phyloP scores from a whole-genome alignment of 2,113 vertebrate genomes.

The Puma concolor region DNA sequence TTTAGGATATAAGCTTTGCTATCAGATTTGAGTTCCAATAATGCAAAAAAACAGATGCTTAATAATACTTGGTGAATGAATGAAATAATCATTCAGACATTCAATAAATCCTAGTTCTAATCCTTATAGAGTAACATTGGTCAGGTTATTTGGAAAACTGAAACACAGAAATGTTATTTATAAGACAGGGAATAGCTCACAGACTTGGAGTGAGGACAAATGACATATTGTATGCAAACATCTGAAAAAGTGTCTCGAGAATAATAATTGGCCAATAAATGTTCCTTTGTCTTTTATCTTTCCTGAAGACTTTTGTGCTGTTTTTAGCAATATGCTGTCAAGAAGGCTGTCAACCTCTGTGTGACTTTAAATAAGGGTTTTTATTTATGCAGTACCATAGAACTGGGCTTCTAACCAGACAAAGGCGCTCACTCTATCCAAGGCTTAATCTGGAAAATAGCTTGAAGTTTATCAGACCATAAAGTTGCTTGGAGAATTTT shows the following conservation, averaged over 20 bases:
- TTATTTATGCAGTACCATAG: not conserved
- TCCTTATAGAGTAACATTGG: not conserved
- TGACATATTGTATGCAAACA: not conserved
- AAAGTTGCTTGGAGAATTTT: slow-evolving; percentile 25
- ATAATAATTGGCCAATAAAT: not conserved
- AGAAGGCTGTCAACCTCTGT: not conserved
- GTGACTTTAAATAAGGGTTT: not conserved
- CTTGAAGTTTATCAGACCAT: not conserved
- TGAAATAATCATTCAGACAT: not conserved
- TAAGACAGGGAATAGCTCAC: not conserved
- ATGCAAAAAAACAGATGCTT: not conserved
- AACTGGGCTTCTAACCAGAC: not conserved
- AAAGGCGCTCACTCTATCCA: not conserved
- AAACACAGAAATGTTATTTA: not conserved
- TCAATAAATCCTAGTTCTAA: not conserved
- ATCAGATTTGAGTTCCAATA: not conserved
- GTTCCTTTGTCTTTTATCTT: slow-evolving; percentile 38
- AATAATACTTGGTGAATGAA: not conserved
- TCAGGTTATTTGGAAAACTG: not conserved
- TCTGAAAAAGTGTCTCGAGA: not conserved
- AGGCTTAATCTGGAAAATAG: slow-evolving; percentile 5
- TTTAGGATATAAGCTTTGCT: not conserved
- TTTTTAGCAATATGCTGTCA: not conserved
- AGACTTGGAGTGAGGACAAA: slow-evolving; percentile 22
- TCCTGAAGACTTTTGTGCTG: not conserved